A percentile compares a stretch with the other conserved stretches of the same genome.
These are phyloP conservation scores for Melanerpes formicivorus DNA, from an alignment of 2,113 vertebrate species.

Conservation along the genomic window DNA sequence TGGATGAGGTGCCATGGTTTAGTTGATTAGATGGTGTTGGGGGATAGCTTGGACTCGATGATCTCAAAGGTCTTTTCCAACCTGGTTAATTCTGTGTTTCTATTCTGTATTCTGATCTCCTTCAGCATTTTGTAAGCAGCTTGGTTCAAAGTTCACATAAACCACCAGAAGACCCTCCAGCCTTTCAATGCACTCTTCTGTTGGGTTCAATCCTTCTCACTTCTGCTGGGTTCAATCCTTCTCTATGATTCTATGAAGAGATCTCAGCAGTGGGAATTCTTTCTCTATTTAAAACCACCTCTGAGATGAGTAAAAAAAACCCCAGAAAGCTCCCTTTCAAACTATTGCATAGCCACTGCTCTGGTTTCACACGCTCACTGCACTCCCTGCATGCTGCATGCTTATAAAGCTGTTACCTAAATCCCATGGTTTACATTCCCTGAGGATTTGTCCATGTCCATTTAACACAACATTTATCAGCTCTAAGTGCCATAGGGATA, in stretches of 20 bases:
- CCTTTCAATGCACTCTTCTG: background rate
- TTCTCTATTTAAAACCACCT: background rate
- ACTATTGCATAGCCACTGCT: background rate
- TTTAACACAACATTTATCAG: background rate
- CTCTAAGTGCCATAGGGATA: background rate
- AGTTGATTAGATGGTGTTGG: too few species aligned
- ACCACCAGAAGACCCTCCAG: background rate
- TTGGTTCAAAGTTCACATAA: background rate
- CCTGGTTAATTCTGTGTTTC: too few species aligned
- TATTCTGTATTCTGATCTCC: background rate
- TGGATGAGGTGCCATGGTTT: too few species aligned
- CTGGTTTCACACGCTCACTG: background rate
- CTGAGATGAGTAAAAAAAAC: background rate
- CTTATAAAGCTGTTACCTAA: background rate
- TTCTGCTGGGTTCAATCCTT: background rate
- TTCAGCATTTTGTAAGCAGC: background rate
- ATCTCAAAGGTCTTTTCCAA: too few species aligned
- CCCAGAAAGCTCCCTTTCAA: background rate
- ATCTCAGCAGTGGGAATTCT: accelerated
- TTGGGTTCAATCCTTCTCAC: background rate
- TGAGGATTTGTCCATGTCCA: background rate
- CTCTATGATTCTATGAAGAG: background rate
- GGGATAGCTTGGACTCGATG: too few species aligned
- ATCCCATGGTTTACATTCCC: background rate
- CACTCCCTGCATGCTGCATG: background rate